These are phyloP conservation scores for Tipula vernalis DNA, from an alignment of 2,888 invertebrate genomes.

Conservation along the genomic window DNA sequence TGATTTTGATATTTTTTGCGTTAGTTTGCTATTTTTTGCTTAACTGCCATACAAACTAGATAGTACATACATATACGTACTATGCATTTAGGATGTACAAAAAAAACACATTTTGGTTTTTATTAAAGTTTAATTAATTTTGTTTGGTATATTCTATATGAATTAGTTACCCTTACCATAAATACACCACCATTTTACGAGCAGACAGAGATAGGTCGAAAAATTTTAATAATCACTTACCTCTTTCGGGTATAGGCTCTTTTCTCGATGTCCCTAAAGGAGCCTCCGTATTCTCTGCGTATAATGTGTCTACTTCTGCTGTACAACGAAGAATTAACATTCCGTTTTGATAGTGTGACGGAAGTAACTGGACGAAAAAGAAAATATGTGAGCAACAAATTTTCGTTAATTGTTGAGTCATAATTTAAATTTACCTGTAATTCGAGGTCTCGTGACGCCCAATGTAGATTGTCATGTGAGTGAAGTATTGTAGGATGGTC, in stretches of 20 bases:
- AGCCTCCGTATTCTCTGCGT: constrained; percentile 22
- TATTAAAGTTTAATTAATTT: too few species aligned
- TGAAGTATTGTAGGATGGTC: constrained; percentile 21
- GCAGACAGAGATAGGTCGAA: too few species aligned
- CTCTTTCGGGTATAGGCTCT: constrained; percentile 24
- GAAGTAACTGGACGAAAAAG: constrained; percentile 18
- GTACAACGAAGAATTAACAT: constrained; percentile 22
- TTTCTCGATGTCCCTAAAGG: constrained; percentile 22
- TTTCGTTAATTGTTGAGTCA: not conserved
- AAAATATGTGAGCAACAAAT: too few species aligned
- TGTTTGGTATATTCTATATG: too few species aligned
- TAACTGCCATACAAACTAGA: too few species aligned
- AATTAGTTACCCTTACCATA: too few species aligned
- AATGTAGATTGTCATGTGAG: constrained; percentile 21
- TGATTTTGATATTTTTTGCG: too few species aligned
- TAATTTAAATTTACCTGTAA: constrained; percentile 20
- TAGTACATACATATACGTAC: too few species aligned
- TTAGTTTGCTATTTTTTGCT: too few species aligned
- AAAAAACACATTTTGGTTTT: too few species aligned
- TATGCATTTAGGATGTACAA: too few species aligned
- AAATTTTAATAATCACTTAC: constrained; percentile 18
- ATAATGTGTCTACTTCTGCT: constrained; percentile 22
- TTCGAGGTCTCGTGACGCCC: constrained; percentile 22
- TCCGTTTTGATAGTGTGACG: constrained; percentile 23
- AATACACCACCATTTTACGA: too few species aligned